Evolutionary conservation across 1,140 invertebrate genomes (phyloP).

Genomic region (Trichonephila inaurata): DNA sequence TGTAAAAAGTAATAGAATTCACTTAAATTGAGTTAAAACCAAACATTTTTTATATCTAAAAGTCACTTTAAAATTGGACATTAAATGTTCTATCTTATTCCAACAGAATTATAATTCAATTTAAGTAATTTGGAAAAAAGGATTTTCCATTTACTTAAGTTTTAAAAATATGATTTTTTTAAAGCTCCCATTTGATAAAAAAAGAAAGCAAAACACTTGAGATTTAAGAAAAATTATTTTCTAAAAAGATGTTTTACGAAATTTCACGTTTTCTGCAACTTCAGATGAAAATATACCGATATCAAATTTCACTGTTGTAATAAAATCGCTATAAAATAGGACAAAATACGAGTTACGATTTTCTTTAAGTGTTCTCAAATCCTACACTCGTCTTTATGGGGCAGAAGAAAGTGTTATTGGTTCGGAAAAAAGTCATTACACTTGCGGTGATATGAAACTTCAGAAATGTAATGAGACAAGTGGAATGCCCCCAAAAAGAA

Average conservation of each 20-base stretch:
- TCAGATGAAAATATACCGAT: slow-evolving; percentile 40
- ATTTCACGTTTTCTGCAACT: background rate
- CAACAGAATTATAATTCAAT: too few relatives aligned
- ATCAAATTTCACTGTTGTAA: slow-evolving; percentile 52
- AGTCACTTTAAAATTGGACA: too few relatives aligned
- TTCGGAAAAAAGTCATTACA: slow-evolving; percentile 32
- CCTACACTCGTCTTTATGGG: slow-evolving; percentile 41
- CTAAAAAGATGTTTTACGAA: background rate
- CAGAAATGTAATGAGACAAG: background rate
- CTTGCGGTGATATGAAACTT: slow-evolving; percentile 33
- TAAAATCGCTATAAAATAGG: slow-evolving; percentile 62
- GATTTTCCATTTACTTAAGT: too few relatives aligned
- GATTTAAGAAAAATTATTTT: background rate
- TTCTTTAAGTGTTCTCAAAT: slow-evolving; percentile 42
- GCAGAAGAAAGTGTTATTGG: slow-evolving; percentile 44
- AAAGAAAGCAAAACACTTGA: too few relatives aligned
- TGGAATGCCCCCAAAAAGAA: background rate
- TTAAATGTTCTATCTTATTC: too few relatives aligned
- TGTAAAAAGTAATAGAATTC: too few relatives aligned
- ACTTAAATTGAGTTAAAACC: too few relatives aligned
- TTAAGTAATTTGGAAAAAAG: too few relatives aligned
- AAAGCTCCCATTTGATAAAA: too few relatives aligned
- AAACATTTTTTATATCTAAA: too few relatives aligned
- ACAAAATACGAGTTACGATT: slow-evolving; percentile 52
- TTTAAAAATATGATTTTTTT: too few relatives aligned